A percentile compares a stretch with the other conserved stretches of the same genome.
Conservation (phyloP, 2,113 vertebrate species). For the Pterophyllum scalare region DNA sequence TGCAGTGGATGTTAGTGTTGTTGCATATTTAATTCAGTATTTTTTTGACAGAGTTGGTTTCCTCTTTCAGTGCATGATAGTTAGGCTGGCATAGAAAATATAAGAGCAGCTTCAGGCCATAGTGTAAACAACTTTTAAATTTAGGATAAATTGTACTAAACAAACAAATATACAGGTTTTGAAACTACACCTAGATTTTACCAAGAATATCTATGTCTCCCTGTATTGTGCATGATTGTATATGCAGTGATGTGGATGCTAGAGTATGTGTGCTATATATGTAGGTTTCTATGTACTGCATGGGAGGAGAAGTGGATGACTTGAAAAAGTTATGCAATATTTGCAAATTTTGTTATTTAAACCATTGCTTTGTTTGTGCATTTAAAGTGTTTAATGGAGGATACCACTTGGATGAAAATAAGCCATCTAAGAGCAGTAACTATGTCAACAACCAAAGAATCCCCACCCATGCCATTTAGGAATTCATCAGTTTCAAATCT, state of each 20-base stretch:
- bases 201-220: background rate
- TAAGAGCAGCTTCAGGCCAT: background rate
- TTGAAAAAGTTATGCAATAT: background rate
- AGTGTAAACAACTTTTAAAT: background rate
- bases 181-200: background rate
- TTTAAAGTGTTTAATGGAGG: background rate
- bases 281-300: background rate
- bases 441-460: constrained; percentile 28
- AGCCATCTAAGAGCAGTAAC: background rate
- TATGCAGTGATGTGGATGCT: background rate
- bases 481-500: constrained; percentile 74
- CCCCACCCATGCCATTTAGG: constrained; percentile 70
- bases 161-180: background rate
- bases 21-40: background rate
- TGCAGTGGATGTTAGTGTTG: background rate
- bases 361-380: background rate
- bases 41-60: background rate
- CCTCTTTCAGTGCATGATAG: too few species aligned
- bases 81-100: background rate
- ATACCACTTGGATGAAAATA: too few species aligned
- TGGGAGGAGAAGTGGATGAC: background rate
- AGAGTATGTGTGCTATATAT: background rate
- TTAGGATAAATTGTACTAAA: background rate
- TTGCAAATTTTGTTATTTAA: background rate
- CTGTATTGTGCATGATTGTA: too few species aligned